These are phyloP conservation scores for Protodeltote pygarga DNA, from an alignment of 2,888 invertebrate species.

Conservation along the genomic window DNA sequence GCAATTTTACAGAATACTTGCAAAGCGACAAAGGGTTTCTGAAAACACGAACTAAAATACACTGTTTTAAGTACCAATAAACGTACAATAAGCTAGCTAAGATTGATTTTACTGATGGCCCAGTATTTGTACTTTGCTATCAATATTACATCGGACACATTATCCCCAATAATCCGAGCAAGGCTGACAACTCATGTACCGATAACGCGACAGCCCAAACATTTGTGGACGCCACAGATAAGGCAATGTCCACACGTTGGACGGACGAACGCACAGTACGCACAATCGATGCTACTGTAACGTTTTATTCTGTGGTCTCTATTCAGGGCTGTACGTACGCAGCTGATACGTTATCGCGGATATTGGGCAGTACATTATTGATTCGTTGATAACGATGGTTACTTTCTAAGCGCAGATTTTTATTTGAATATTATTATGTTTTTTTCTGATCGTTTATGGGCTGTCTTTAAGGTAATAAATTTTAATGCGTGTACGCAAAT, in stretches of 20 bases:
- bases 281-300: conserved; percentile 56
- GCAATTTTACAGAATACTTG: conserved; percentile 33
- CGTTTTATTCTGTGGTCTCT: conserved; percentile 65
- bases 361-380: conserved; percentile 80
- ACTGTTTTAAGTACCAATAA: conserved; percentile 13
- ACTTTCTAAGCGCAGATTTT: conserved; percentile 78
- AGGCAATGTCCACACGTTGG: conserved; percentile 40
- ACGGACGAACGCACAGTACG: conserved; percentile 32
- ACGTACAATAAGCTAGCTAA: conserved; percentile 9
- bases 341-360: conserved; percentile 68
- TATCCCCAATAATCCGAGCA: conserved; percentile 69
- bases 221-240: conserved; percentile 62
- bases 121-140: conserved; percentile 52
- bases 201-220: conserved; percentile 57
- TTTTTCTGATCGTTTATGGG: conserved; percentile 43
- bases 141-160: conserved; percentile 64
- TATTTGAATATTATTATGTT: conserved; percentile 53
- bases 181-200: conserved; percentile 59
- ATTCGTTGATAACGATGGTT: conserved; percentile 73
- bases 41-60: conserved; percentile 19
- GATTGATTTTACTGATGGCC: conserved; percentile 32
- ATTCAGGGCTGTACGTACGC: conserved; percentile 59
- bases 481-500: conserved; percentile 24
- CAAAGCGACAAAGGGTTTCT: conserved; percentile 33
- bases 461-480: conserved; percentile 19